Percentiles rank a stretch among this genome's conserved stretches.
Conservation (phyloP, 2,888 invertebrate genomes). For the Acleris sparsana region DNA sequence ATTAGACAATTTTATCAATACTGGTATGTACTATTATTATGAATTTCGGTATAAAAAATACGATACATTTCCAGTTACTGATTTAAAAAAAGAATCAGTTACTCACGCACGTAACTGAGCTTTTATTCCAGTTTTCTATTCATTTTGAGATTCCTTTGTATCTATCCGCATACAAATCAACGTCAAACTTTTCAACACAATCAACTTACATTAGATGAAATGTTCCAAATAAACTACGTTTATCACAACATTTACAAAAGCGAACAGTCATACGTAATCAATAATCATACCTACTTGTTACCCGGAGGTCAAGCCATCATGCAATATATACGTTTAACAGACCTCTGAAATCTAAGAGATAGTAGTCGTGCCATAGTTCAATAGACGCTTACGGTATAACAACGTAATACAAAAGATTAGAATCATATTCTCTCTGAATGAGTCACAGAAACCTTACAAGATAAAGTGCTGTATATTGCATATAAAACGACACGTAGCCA, state of each 20-base stretch:
- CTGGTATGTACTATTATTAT: too few relatives aligned
- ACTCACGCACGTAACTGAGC: background rate
- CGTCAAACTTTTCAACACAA: slow-evolving; percentile 4
- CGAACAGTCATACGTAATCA: slow-evolving; percentile 49
- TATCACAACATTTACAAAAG: slow-evolving; percentile 66
- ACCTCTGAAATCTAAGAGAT: background rate
- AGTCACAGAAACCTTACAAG: slow-evolving; percentile 50
- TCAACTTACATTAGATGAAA: slow-evolving; percentile 20
- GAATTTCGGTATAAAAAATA: too few relatives aligned
- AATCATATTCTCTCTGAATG: slow-evolving; percentile 67
- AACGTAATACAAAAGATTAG: slow-evolving; percentile 66
- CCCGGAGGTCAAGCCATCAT: slow-evolving; percentile 5
- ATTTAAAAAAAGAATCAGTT: background rate
- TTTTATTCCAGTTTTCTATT: slow-evolving; percentile 12
- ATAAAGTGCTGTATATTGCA: slow-evolving; percentile 34
- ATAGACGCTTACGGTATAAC: slow-evolving; percentile 60
- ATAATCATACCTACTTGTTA: slow-evolving; percentile 39
- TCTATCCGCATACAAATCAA: slow-evolving; percentile 24
- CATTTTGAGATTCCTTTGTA: slow-evolving; percentile 29
- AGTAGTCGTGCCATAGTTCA: slow-evolving; percentile 9
- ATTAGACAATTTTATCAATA: too few relatives aligned
- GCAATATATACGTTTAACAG: slow-evolving; percentile 16
- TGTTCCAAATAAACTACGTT: slow-evolving; percentile 40
- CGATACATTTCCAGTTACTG: background rate
- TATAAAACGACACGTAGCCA: slow-evolving; percentile 33